Evolutionary conservation across 2,113 vertebrate genomes (phyloP).

Genomic region (Crotalus helleri): DNA sequence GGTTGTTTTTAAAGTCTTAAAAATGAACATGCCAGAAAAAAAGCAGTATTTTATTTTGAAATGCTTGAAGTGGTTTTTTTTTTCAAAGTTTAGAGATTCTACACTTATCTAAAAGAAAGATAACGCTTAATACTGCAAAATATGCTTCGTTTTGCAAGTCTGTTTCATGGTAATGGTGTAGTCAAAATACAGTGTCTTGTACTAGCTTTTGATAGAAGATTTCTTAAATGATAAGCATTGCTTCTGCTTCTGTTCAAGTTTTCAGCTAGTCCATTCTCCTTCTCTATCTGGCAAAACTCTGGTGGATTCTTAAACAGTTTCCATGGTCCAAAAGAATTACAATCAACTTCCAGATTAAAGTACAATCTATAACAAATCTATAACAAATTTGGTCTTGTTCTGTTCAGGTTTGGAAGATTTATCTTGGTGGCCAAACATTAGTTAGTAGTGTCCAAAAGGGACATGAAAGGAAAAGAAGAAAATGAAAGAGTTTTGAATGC

Average conservation of each 20-base stretch:
- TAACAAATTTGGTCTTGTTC: background rate
- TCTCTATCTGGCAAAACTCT: background rate
- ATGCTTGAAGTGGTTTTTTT: background rate
- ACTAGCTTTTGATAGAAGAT: background rate
- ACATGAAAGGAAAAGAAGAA: background rate
- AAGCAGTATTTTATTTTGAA: background rate
- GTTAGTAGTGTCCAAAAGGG: background rate
- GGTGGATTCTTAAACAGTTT: background rate
- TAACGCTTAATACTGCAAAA: background rate
- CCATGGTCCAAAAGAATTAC: background rate
- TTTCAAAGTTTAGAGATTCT: background rate
- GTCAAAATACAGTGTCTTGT: background rate
- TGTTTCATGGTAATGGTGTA: background rate
- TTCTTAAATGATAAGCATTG: background rate
- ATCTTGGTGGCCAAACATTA: background rate
- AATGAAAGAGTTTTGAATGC: background rate
- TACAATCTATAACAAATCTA: background rate
- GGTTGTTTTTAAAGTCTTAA: background rate
- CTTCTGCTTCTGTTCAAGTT: background rate
- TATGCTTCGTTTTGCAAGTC: background rate
- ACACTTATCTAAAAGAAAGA: background rate
- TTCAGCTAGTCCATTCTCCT: background rate
- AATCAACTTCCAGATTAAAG: background rate
- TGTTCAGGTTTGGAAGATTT: background rate
- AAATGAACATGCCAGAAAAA: slow-evolving; percentile 1